phyloP scores from a whole-genome alignment of 2,888 invertebrate species.

The Ethmia dodecea region DNA sequence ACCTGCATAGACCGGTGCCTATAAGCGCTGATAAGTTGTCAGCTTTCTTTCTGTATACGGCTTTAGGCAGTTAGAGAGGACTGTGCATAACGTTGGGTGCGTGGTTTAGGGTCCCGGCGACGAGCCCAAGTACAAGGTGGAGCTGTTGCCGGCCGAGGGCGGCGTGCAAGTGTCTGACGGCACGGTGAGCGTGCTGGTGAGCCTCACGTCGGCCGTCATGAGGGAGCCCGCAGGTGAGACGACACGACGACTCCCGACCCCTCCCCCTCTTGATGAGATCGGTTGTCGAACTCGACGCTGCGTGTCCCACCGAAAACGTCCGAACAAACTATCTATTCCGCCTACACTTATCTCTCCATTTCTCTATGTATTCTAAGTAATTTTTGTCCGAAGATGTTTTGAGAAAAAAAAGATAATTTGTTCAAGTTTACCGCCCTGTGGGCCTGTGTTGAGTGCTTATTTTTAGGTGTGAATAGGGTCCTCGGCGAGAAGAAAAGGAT shows the following conservation, averaged over 20 bases:
- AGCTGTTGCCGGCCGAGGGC: constrained; percentile 89
- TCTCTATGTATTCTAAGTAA: constrained; percentile 30
- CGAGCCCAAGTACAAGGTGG: constrained; percentile 85
- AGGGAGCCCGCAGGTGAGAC: constrained; percentile 84
- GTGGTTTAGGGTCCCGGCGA: constrained; percentile 43
- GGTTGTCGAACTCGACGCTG: constrained; percentile 46
- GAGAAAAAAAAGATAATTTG: constrained; percentile 69
- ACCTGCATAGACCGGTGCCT: too few relatives aligned
- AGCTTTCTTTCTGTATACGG: too few relatives aligned
- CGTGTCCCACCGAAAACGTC: constrained; percentile 37
- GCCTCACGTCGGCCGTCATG: constrained; percentile 95
- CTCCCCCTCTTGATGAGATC: too few relatives aligned
- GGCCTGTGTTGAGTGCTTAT: constrained; percentile 69
- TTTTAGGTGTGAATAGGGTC: constrained; percentile 72
- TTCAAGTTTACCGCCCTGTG: constrained; percentile 63
- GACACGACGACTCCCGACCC: too few relatives aligned
- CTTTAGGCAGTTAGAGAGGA: too few relatives aligned
- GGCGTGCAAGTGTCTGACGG: constrained; percentile 90
- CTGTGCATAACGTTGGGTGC: too few relatives aligned
- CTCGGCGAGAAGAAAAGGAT: constrained; percentile 79
- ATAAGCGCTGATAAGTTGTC: too few relatives aligned
- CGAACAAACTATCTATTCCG: constrained; percentile 71
- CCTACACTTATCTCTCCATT: constrained; percentile 20
- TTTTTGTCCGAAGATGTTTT: constrained; percentile 32
- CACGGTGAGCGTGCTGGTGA: constrained; percentile 88